A percentile compares a stretch with the other conserved stretches of the same genome.
Evolutionary conservation across 2,888 invertebrate genomes (phyloP).

Genomic region (Bombylius discolor): DNA sequence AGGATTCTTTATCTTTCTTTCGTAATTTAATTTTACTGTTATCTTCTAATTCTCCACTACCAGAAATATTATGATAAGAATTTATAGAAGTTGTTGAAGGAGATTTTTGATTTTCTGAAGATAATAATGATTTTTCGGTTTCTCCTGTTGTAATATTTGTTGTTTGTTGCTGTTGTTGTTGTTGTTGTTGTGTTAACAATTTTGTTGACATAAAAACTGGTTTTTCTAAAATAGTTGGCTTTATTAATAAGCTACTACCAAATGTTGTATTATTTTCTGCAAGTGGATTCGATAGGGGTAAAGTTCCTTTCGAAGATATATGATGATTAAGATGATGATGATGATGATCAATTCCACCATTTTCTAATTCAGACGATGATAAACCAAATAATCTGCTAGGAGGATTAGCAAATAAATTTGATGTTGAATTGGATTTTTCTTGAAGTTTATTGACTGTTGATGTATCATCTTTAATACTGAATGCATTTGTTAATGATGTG

Average conservation of each 20-base stretch:
- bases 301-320: neutral
- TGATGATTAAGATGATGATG: neutral
- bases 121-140: neutral
- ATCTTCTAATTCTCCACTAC: conserved; percentile 18
- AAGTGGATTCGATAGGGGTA: conserved; percentile 25
- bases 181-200: neutral
- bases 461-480: conserved; percentile 5
- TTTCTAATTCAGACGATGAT: conserved; percentile 4
- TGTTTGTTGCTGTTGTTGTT: neutral
- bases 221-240: conserved; percentile 31
- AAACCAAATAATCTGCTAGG: conserved; percentile 8
- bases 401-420: conserved; percentile 7
- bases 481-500: conserved; percentile 3
- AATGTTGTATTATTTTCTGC: conserved; percentile 32
- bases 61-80: conserved; percentile 11
- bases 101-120: conserved; percentile 2
- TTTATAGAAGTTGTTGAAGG: neutral
- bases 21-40: conserved; percentile 18
- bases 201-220: conserved; percentile 19
- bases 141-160: conserved; percentile 12
- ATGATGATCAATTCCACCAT: neutral
- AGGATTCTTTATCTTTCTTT: conserved; percentile 6
- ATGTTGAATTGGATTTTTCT: neutral
- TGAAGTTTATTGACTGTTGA: neutral
- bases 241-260: conserved; percentile 28